Conservation (phyloP, 1,140 invertebrate species). For the Dendroctonus ponderosae region DNA sequence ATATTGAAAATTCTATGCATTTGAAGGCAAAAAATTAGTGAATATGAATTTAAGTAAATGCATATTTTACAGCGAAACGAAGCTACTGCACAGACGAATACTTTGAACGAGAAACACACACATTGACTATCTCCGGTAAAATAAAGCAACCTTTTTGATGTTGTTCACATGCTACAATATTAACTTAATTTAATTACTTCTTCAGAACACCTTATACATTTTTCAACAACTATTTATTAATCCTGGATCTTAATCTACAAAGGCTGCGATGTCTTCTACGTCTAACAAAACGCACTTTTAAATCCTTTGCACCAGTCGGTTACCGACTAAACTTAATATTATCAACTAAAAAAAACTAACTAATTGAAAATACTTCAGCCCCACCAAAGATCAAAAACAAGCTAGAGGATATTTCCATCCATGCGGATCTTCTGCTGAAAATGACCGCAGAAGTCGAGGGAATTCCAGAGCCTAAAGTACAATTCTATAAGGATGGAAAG, state of each 20-base stretch:
- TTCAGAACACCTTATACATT: too few species aligned
- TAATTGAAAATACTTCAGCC: slow-evolving; percentile 47
- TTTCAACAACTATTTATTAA: too few species aligned
- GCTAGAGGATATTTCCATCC: slow-evolving; percentile 69
- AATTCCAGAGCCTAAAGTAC: slow-evolving; percentile 74
- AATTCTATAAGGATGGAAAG: slow-evolving; percentile 84
- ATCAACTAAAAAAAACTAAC: too few species aligned
- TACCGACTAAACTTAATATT: too few species aligned
- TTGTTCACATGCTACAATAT: too few species aligned
- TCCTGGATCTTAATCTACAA: too few species aligned
- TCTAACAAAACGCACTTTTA: too few species aligned
- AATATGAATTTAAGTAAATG: background rate
- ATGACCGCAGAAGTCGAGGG: slow-evolving; percentile 82
- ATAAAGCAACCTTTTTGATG: background rate
- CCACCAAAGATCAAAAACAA: slow-evolving; percentile 82
- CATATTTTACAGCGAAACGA: slow-evolving; percentile 21
- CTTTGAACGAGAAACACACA: slow-evolving; percentile 23
- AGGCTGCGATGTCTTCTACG: too few species aligned
- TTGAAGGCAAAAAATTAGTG: too few species aligned
- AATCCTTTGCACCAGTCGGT: too few species aligned
- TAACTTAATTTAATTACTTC: too few species aligned
- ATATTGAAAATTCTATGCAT: too few species aligned
- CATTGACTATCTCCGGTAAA: slow-evolving; percentile 17
- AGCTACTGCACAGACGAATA: slow-evolving; percentile 23
- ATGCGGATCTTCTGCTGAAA: slow-evolving; percentile 66